These are phyloP conservation scores for Centropristis striata DNA, from an alignment of 2,113 vertebrate species.

Conservation along the genomic window DNA sequence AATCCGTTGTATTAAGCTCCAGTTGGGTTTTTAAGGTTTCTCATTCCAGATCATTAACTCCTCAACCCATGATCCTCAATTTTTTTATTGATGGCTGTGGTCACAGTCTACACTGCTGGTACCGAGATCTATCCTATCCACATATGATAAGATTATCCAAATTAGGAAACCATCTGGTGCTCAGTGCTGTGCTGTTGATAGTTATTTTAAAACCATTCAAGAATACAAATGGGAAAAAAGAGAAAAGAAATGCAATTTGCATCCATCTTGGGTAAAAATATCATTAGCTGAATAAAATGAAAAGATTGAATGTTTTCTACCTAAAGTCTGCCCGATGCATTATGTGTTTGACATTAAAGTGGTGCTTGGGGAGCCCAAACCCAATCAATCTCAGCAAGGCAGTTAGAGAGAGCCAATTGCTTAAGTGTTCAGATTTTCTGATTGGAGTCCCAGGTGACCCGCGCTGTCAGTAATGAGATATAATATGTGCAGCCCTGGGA, in stretches of 20 bases:
- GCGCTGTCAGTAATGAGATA: constrained; percentile 83
- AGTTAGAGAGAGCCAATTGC: constrained; percentile 71
- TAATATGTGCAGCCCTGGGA: constrained; percentile 78
- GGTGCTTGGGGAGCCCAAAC: constrained; percentile 73
- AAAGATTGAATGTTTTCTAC: constrained; percentile 61
- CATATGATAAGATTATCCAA: constrained; percentile 62
- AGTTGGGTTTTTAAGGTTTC: constrained; percentile 45
- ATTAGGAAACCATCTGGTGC: constrained; percentile 61
- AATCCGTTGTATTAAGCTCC: constrained; percentile 43
- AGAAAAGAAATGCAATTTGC: constrained; percentile 19
- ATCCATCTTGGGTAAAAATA: constrained; percentile 42
- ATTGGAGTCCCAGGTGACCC: constrained; percentile 82
- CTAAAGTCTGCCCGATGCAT: constrained; percentile 71
- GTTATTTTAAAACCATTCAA: constrained; percentile 32
- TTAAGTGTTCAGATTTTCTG: constrained; percentile 80
- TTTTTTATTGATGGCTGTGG: constrained; percentile 42
- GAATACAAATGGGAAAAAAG: constrained; percentile 13
- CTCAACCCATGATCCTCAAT: constrained; percentile 24
- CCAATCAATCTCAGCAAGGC: constrained; percentile 76
- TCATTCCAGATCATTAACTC: constrained; percentile 60
- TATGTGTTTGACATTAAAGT: constrained; percentile 83
- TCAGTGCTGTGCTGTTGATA: constrained; percentile 1
- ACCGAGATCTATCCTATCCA: constrained; percentile 37
- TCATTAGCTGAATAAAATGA: constrained; percentile 53
- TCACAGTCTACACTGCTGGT: constrained; percentile 33